These are phyloP conservation scores for Isurus oxyrinchus DNA, from an alignment of 2,113 vertebrate species.

Conservation along the genomic window DNA sequence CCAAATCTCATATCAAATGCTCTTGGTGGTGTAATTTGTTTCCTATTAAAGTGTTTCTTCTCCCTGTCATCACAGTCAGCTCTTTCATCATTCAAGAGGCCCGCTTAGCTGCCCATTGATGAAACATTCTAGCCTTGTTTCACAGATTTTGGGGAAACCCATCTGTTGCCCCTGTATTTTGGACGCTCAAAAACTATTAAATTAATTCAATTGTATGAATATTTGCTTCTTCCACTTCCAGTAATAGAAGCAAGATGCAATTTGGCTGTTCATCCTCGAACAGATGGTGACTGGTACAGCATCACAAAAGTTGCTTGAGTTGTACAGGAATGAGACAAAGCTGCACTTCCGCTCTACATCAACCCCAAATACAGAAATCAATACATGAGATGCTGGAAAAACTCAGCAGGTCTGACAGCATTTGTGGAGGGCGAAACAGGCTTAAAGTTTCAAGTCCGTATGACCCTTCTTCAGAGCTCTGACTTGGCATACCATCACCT, in stretches of 20 bases:
- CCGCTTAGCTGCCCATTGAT: background rate
- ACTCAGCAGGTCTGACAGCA: too few species aligned
- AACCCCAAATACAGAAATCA: background rate
- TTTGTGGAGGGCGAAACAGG: too few species aligned
- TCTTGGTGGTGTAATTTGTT: background rate
- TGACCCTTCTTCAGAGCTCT: too few species aligned
- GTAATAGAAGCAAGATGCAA: background rate
- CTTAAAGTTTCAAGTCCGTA: too few species aligned
- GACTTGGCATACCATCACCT: background rate
- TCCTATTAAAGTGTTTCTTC: background rate
- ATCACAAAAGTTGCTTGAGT: background rate
- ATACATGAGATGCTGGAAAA: too few species aligned
- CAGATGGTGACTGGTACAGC: background rate
- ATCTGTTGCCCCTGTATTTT: background rate
- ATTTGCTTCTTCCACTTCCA: background rate
- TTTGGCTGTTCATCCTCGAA: background rate
- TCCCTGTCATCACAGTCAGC: background rate
- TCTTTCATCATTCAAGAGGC: background rate
- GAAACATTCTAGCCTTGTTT: background rate
- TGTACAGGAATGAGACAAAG: background rate
- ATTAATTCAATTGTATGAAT: background rate
- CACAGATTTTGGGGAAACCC: background rate
- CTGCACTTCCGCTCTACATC: background rate
- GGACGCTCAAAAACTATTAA: background rate
- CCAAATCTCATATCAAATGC: background rate